Base-by-base conservation (phyloP, 2,888 invertebrate genomes). In the Tenthredo mesomela region DNA sequence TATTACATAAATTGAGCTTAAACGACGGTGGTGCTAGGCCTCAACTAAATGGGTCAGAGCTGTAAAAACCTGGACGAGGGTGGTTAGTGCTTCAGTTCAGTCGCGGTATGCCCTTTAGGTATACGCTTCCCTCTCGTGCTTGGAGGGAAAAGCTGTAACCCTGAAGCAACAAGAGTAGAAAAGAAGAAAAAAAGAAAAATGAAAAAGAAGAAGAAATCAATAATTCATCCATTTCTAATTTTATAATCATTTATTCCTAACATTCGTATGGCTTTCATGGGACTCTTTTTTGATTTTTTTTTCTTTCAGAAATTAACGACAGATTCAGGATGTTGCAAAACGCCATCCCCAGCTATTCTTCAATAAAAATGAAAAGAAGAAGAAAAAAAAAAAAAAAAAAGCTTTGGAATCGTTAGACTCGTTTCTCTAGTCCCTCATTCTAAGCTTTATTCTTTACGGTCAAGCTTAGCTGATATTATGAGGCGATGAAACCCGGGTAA, bases 1-100 rank as follows among this genome's bases (percentile, higher is more conserved):
- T 89, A 87, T 89, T 88, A 88, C 89, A 89, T 89, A 89, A 89
- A 89, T 89, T 88, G 88, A 87, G 85, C 88, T 88, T 88, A 89
- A 89, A 87, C 86, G 87, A 87, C 86, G 82, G 73, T 73, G 84
- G 77, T 86, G 65, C 86, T 87, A 85, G 88, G 87, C 87, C 86
- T 82, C 75, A 37, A 87, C 88, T 87, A 89, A 89, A 89, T 89
- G 86, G 89, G 89, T 89, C 89, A 89, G 83, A 47, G 73, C 54
- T 47, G 77, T 77, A 77, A 77, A 77, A 77, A 77, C 77, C 77
- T 77, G 77, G 77, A 77, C 77, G 77, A 77, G 77, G 77, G 77
- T 77, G 77, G 77, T 77, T 77, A 77, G 77, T 77, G 77, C 77
- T 54, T 54, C 50, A 29, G 37, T 25, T 25, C 50, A 21, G 40